Conservation (phyloP, 2,888 invertebrate species). For the Rhabditoides inermis region DNA sequence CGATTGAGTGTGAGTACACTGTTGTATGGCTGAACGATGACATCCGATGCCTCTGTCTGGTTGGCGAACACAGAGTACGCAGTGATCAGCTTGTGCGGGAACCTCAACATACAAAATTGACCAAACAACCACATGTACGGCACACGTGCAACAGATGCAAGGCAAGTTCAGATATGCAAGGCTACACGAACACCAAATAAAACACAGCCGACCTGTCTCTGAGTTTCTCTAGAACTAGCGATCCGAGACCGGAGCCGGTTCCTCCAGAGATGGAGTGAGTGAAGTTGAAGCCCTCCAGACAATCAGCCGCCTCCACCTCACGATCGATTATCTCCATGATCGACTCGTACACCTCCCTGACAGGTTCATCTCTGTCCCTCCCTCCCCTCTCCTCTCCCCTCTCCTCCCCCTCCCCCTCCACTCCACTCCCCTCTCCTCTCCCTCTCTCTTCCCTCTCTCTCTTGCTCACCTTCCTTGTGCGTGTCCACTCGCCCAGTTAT, state of each 20-base stretch:
- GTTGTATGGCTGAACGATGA: constrained; percentile 91
- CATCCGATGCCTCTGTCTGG: constrained; percentile 64
- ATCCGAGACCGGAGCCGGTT: constrained; percentile 98
- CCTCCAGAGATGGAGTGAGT: constrained; percentile 99
- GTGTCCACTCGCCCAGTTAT: constrained; percentile 97
- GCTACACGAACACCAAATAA: constrained; percentile 1
- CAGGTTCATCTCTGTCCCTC: no score
- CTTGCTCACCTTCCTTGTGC: constrained; percentile 53
- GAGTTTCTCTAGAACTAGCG: constrained; percentile 61
- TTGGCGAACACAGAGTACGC: constrained; percentile 99
- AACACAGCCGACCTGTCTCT: constrained; percentile 55
- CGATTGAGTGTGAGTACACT: constrained; percentile 85
- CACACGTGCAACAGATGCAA: background rate
- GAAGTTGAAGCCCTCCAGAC: constrained; percentile 92
- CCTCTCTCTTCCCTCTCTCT: no score
- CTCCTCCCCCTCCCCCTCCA: no score
- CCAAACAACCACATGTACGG: background rate
- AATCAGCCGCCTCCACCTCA: constrained; percentile 96
- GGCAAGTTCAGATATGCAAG: background rate
- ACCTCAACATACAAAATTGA: constrained; percentile 59
- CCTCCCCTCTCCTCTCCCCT: no score
- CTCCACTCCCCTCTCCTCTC: no score
- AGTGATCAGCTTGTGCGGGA: constrained; percentile 92
- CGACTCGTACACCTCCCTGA: constrained; percentile 32
- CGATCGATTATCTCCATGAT: constrained; percentile 76